phyloP scores from a whole-genome alignment of 2,113 vertebrate genomes.

The Columbina picui region DNA sequence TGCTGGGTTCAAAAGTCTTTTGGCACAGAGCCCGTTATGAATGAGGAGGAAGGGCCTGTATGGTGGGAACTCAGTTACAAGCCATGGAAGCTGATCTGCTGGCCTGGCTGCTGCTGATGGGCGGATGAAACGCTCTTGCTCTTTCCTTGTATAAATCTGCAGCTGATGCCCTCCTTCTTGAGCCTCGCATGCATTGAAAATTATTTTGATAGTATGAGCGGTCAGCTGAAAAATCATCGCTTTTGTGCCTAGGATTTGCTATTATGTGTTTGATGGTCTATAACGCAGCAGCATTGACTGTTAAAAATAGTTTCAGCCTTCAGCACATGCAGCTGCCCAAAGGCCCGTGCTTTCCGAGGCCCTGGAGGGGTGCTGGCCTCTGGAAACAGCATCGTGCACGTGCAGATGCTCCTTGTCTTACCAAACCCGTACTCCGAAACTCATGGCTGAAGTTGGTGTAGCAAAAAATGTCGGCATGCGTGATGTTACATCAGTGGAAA shows the following conservation, averaged over 20 bases:
- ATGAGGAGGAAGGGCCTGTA: neutral
- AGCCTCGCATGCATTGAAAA: neutral
- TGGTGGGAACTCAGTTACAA: neutral
- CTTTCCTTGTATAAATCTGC: neutral
- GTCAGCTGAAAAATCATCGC: neutral
- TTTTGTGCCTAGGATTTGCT: neutral
- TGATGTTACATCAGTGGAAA: neutral
- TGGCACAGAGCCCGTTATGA: neutral
- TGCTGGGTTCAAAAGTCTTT: neutral
- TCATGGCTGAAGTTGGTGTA: neutral
- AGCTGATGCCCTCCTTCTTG: neutral
- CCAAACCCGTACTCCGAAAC: neutral
- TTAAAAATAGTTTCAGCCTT: neutral
- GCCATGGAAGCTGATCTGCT: neutral
- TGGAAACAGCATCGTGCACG: neutral
- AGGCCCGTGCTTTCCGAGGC: neutral
- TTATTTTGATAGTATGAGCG: neutral
- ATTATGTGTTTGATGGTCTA: neutral
- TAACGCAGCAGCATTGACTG: neutral
- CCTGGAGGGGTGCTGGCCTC: neutral
- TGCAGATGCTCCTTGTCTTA: neutral
- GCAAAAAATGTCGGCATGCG: neutral
- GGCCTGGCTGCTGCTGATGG: neutral
- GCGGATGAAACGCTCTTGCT: neutral
- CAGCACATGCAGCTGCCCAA: neutral